Base-by-base conservation (phyloP, 2,797 vertebrate species). In the Agapornis canus region DNA sequence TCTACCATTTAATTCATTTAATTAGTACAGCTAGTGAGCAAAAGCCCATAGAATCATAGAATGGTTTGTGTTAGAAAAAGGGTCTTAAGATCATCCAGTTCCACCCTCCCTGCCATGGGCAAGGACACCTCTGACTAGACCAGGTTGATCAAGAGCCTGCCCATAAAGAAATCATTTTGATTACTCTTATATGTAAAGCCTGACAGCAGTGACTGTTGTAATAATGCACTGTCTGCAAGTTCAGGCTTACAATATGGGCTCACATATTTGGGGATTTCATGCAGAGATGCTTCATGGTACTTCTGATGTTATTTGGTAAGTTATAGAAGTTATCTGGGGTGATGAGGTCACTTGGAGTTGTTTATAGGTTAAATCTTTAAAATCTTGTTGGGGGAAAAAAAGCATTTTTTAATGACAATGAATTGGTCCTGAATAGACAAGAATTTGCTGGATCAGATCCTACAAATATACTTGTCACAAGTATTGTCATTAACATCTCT, bases 1-100 rank as follows among this genome's bases (percentile, higher is more conserved):
- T 48, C 60, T 21, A 0, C 7, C 29, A 1, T 27, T 48, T 31
- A 42, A 8, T 14, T 8, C 2, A 0, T 40, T 21, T 17, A 6
- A 27, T 49, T 48, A 31, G 57, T 2, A 5, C 6, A 21, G 22
- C 23, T 5, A 21, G 26, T 4, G 32, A 37, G 42, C 27, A 68
- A 60, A 65, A 80, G 12, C 8, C 16, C 39, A 35, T 2, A 57
- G 32, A 57, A 16, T 57, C 32, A 57, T 11, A 25, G 56, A 57
- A 35, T 35, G 56, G 32, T 57, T 57, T 35, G 56, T 32, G 56
- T 35, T 35, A 25, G 32, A 57, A 57, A 17, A 57, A 17, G 32
- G 32, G 23, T 22, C 6, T 35, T 25, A 35, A 57, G 32, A 7
- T 57, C 22, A 35, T 25, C 10, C n/a, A 57, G 9, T 35, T 57